Evolutionary conservation across 1,140 invertebrate genomes (phyloP).

Genomic region (Cotesia glomerata): DNA sequence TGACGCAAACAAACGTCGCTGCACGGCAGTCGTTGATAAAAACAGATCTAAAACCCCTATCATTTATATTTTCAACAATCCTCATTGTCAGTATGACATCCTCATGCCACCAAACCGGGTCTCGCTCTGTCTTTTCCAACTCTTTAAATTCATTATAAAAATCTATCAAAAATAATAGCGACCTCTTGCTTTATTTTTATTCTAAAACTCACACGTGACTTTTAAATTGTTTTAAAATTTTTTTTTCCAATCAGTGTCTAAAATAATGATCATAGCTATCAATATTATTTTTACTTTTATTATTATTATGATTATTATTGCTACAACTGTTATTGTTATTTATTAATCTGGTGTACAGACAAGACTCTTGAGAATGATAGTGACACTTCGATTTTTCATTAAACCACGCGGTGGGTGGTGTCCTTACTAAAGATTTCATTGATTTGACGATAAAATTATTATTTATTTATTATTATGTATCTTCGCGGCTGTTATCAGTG

Average conservation of each 20-base stretch:
- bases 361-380: conserved; percentile 1
- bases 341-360: background rate
- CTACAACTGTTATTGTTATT: background rate
- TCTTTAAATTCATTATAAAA: too few relatives aligned
- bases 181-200: too few relatives aligned
- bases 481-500: background rate
- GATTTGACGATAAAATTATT: background rate
- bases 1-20: conserved; percentile 31
- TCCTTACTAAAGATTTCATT: conserved; percentile 33
- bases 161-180: too few relatives aligned
- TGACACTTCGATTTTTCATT: conserved; percentile 37
- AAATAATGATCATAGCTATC: too few relatives aligned
- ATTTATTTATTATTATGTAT: too few relatives aligned
- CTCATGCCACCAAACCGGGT: background rate
- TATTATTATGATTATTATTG: too few relatives aligned
- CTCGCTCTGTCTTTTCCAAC: background rate
- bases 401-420: conserved; percentile 29
- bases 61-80: conserved; percentile 3
- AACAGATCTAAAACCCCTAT: conserved; percentile 7
- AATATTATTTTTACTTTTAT: too few relatives aligned
- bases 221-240: too few relatives aligned
- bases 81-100: background rate
- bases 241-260: too few relatives aligned
- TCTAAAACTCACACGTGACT: too few relatives aligned
- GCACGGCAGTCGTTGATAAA: conserved; percentile 37